phyloP scores from a whole-genome alignment of 2,113 vertebrate species.

The Notothenia coriiceps region DNA sequence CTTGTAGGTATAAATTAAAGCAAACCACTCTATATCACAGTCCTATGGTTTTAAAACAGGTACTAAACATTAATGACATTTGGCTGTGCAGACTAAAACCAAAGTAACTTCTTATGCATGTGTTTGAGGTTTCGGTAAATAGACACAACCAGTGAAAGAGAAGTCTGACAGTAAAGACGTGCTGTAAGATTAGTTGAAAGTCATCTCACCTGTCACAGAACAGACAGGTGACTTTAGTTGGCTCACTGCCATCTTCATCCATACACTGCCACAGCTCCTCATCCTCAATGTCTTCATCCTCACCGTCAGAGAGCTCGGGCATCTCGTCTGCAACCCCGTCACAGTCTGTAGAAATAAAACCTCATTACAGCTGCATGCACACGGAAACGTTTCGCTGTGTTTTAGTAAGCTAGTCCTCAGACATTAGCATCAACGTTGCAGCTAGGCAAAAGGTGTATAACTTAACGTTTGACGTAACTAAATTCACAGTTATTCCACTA shows the following conservation, averaged over 20 bases:
- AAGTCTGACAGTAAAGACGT: neutral
- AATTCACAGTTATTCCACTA: neutral
- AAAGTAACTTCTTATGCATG: neutral
- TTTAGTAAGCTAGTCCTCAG: neutral
- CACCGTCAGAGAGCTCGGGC: conserved; percentile 85
- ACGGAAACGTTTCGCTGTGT: too few species aligned
- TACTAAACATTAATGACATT: neutral
- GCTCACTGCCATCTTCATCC: conserved; percentile 76
- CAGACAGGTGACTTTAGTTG: conserved; percentile 85
- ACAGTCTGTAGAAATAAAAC: conserved; percentile 32
- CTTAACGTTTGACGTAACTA: neutral
- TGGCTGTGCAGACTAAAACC: neutral
- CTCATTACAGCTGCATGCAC: neutral
- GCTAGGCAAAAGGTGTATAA: neutral
- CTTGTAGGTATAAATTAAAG: too few species aligned
- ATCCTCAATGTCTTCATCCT: conserved; percentile 80
- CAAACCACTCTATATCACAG: neutral
- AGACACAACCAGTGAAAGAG: neutral
- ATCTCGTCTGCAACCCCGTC: conserved; percentile 72
- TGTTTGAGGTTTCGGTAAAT: neutral
- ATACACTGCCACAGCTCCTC: conserved; percentile 88
- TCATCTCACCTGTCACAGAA: conserved; percentile 90
- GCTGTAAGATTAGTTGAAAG: neutral
- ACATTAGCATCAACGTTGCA: neutral
- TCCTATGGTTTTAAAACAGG: neutral